Percentiles rank a stretch among this genome's conserved stretches.
phyloP scores from a whole-genome alignment of 2,888 invertebrate species.

The Drosophila cyrtoloma region DNA sequence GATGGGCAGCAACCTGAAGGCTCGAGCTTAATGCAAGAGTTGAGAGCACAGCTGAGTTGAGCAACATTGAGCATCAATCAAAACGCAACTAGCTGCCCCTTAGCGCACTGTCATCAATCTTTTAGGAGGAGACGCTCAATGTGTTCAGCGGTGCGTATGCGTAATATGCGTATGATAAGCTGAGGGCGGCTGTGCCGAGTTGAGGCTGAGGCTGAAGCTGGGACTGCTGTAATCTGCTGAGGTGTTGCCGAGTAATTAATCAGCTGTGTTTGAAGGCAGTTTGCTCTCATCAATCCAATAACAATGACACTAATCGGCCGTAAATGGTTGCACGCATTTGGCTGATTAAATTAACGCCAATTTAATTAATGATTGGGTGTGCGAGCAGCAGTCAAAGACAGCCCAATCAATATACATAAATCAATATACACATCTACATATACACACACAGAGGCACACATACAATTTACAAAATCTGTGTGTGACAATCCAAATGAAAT shows the following conservation, averaged over 20 bases:
- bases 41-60: conserved; percentile 22
- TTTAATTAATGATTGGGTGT: conserved; percentile 31
- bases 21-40: conserved; percentile 39
- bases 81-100: conserved; percentile 7
- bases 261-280: conserved; percentile 31
- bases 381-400: conserved; percentile 1
- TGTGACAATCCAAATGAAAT: conserved; percentile 43
- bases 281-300: conserved; percentile 23
- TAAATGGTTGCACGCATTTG: conserved; percentile 44
- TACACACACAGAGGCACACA: conserved; percentile 1
- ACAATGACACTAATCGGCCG: conserved; percentile 62
- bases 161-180: conserved; percentile 49
- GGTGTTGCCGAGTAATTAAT: conserved; percentile 56
- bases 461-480: conserved; percentile 39
- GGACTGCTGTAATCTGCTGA: conserved; percentile 5
- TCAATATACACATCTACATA: conserved; percentile 17
- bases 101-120: conserved; percentile 63
- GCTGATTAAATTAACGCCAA: conserved; percentile 58
- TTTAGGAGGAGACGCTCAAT: conserved; percentile 9
- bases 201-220: neutral
- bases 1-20: conserved; percentile 25
- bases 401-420: conserved; percentile 14
- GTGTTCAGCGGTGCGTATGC: conserved; percentile 61
- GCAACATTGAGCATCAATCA: conserved; percentile 36
- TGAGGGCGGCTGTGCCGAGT: conserved; percentile 9